Percentiles rank a stretch among this genome's conserved stretches.
These are phyloP conservation scores for Gryllus longicercus DNA, from an alignment of 2,888 invertebrate species.

Conservation along the genomic window DNA sequence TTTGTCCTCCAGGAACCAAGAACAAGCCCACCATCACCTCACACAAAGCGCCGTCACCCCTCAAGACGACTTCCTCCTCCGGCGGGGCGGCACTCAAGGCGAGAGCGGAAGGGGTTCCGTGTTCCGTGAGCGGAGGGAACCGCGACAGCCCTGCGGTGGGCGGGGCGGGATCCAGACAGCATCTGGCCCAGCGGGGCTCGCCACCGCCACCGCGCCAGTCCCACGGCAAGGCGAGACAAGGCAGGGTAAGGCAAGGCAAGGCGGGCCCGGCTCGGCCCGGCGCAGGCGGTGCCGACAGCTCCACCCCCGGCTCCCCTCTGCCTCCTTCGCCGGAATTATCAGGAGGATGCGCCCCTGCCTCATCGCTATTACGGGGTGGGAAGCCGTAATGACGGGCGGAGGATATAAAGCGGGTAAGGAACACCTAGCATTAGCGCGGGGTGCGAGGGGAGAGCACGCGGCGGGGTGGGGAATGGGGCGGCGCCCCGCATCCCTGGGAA, in stretches of 20 bases:
- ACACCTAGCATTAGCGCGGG: constrained; percentile 11
- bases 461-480: not conserved
- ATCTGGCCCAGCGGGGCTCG: not conserved
- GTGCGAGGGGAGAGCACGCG: not conserved
- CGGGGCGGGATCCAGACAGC: not conserved
- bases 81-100: not conserved
- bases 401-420: constrained; percentile 6
- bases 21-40: not conserved
- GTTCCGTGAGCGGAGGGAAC: not conserved
- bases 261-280: too few species aligned
- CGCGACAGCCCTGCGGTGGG: not conserved
- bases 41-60: not conserved
- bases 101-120: constrained; percentile 3
- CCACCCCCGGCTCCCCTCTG: not conserved
- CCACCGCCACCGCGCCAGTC: not conserved
- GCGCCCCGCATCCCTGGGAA: not conserved
- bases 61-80: not conserved
- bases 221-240: not conserved
- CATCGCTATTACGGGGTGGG: constrained; percentile 7
- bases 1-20: too few species aligned
- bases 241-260: not conserved
- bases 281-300: too few species aligned
- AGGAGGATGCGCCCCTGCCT: not conserved
- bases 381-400: constrained; percentile 8
- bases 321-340: not conserved